These are phyloP conservation scores for Aphidius ervi DNA, from an alignment of 1,140 invertebrate genomes.

Conservation along the genomic window DNA sequence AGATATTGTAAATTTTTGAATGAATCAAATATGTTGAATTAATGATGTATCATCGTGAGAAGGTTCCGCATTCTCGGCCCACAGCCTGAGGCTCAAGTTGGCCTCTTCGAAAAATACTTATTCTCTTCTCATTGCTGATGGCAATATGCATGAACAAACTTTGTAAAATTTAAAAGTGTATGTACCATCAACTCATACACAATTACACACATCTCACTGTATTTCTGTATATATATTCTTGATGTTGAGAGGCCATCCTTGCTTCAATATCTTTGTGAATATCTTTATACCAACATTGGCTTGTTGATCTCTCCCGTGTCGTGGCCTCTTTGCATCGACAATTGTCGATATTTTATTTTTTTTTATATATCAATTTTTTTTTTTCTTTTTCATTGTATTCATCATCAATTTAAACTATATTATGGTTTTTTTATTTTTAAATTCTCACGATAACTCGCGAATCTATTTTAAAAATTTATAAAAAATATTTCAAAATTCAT, in stretches of 20 bases:
- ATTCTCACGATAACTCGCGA: too few species aligned
- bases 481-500: too few species aligned
- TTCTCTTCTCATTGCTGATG: constrained; percentile 2
- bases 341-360: constrained; percentile 7
- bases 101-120: constrained; percentile 22
- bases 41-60: constrained; percentile 22
- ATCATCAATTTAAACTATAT: too few species aligned
- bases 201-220: neutral
- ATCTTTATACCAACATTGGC: constrained; percentile 12
- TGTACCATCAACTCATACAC: constrained; percentile 13
- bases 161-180: neutral
- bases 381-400: too few species aligned
- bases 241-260: constrained; percentile 8
- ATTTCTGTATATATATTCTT: neutral
- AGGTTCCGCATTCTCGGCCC: constrained; percentile 51
- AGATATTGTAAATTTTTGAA: too few species aligned
- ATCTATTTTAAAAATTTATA: too few species aligned
- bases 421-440: too few species aligned
- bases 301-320: constrained; percentile 25
- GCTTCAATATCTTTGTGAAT: constrained; percentile 16
- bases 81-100: constrained; percentile 40
- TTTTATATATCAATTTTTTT: too few species aligned
- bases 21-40: too few species aligned
- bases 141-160: neutral
- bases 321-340: constrained; percentile 25